Conservation (phyloP, 2,113 vertebrate species). For the Pipra filicauda region DNA sequence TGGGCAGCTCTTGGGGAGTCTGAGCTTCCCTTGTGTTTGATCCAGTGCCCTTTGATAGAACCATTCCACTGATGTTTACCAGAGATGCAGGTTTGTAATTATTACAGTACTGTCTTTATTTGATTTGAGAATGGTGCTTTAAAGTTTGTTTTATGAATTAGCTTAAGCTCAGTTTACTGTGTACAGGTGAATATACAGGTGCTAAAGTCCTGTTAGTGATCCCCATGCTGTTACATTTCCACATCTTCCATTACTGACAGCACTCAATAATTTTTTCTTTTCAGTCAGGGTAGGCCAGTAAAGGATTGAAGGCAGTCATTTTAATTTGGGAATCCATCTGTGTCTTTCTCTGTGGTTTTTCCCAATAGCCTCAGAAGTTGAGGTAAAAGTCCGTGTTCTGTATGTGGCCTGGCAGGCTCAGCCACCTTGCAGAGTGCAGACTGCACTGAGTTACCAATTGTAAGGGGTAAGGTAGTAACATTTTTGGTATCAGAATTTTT, state of each 20-base stretch:
- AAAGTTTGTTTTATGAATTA: neutral
- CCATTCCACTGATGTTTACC: neutral
- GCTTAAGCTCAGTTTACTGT: neutral
- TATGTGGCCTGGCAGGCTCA: neutral
- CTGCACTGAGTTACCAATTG: neutral
- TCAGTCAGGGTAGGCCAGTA: neutral
- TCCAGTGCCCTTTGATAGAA: neutral
- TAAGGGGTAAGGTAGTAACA: neutral
- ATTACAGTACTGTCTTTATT: neutral
- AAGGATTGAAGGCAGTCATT: neutral
- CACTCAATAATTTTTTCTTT: neutral
- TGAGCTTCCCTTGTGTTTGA: neutral
- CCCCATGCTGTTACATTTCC: neutral
- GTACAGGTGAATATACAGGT: neutral
- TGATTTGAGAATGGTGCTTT: neutral
- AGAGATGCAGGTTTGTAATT: neutral
- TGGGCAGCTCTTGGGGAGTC: accelerated
- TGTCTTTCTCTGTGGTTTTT: neutral
- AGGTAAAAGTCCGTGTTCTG: neutral
- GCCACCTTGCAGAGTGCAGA: neutral
- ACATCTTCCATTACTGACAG: neutral
- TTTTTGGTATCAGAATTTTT: neutral
- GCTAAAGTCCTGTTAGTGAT: neutral
- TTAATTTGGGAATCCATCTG: neutral
- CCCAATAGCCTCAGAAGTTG: neutral